Conservation (phyloP, 2,113 vertebrate species). For the Murina feae region DNA sequence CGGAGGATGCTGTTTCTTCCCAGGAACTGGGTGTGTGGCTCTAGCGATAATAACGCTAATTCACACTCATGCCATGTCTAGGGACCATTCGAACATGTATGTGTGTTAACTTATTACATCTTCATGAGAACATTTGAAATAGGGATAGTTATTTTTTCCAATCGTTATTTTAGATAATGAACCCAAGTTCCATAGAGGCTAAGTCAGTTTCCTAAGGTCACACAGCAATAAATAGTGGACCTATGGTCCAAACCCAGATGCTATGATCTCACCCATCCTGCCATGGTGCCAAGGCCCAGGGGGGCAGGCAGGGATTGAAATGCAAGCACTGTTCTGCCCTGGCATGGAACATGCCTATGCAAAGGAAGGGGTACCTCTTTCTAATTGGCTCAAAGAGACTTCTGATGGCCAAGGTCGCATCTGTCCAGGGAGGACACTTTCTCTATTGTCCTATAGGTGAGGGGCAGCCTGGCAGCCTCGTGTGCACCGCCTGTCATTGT, state of each 20-base stretch:
- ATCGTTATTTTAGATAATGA: neutral
- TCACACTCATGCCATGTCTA: neutral
- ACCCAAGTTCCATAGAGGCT: neutral
- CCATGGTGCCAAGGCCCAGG: neutral
- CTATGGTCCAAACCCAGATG: neutral
- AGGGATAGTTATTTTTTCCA: neutral
- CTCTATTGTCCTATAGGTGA: neutral
- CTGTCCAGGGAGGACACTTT: neutral
- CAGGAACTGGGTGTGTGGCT: neutral
- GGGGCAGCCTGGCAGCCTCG: neutral
- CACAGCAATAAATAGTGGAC: neutral
- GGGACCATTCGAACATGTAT: neutral
- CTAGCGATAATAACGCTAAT: too few species aligned
- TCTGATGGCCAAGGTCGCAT: neutral
- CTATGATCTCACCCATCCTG: neutral
- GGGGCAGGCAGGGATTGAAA: neutral
- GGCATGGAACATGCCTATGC: neutral
- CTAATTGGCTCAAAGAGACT: neutral
- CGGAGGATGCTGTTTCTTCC: neutral
- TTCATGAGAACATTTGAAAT: neutral
- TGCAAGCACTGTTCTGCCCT: neutral
- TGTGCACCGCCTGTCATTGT: fast-evolving
- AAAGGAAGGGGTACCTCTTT: neutral
- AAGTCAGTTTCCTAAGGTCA: neutral
- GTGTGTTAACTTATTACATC: neutral